Evolutionary conservation across 1,140 invertebrate species (phyloP), one percentile per base, ranked within the genome.

Genomic region (Rhynchophorus ferrugineus): DNA sequence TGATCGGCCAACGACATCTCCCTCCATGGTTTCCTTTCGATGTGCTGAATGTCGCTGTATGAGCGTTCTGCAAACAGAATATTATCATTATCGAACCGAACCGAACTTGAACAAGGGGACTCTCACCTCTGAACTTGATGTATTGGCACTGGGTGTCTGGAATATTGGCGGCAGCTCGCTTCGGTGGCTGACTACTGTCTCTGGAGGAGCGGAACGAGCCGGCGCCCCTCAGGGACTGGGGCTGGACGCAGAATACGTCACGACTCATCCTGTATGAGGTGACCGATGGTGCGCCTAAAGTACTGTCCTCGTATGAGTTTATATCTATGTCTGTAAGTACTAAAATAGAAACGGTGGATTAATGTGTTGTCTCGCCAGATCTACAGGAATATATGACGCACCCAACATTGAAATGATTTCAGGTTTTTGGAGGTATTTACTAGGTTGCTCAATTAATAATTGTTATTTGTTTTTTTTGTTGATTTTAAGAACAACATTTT

Each of bases 311-410:
- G 59, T 66, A 67, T 1, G 62, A 56, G 35, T 61, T 63, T 21
- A 67, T 67, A 38, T 67, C 65, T 48, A 67, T 67, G 47, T 67
- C 65, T 37, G 65, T 67, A 41, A 67, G 58, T 44, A 67, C 65
- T 67, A 61, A 3, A 67, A 66, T n/a, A n/a, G 45, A 57, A 34
- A n/a, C n/a, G n/a, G n/a, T n/a, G n/a, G n/a, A n/a, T n/a, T n/a
- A n/a, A n/a, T n/a, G n/a, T n/a, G n/a, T n/a, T n/a, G n/a, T n/a
- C n/a, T n/a, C n/a, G n/a, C n/a, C n/a, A n/a, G n/a, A n/a, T n/a
- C n/a, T n/a, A n/a, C n/a, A n/a, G n/a, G n/a, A n/a, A n/a, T n/a
- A n/a, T n/a, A n/a, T n/a, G n/a, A n/a, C n/a, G n/a, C n/a, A n/a
- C n/a, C n/a, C n/a, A n/a, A n/a, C n/a, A n/a, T n/a, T n/a, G n/a